Base-by-base conservation (phyloP, 2,797 vertebrate genomes). In the Spondyliosoma cantharus region DNA sequence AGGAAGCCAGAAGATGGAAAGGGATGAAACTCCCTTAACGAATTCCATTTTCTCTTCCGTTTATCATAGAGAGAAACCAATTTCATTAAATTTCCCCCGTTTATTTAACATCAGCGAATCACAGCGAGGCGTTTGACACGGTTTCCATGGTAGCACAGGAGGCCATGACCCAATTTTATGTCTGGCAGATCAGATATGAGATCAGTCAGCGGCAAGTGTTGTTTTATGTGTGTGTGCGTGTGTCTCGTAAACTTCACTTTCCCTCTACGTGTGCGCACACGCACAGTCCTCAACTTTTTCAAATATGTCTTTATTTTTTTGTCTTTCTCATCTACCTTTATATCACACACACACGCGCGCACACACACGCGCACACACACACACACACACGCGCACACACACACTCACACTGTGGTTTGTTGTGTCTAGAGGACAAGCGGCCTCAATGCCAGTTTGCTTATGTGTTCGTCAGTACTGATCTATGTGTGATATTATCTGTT, bases 111-210 rank as follows among this genome's bases (percentile, higher is more conserved):
- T 83, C 68, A 53, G 54, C 74, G 3, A 89, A 88, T 90, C 82
- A 88, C 78, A 77, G 82, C 54, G 19, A 74, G 17, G 74, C 71
- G 67, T 89, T 93, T 89, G 69, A 86, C 86, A 86, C 0, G 53
- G 88, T 93, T 94, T 82, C 89, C 82, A 86, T 88, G 79, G 90
- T 56, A 89, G 87, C 90, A 45, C 81, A 76, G 66, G 87, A 84
- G 83, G 86, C 86, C 85, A 25, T 88, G 89, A 90, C 90, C 92
- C 86, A 90, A 82, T 91, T 92, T 87, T 53, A 61, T 80, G 63
- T 90, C 81, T 82, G 74, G 19, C 62, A 82, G 71, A 91, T 90
- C 88, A 90, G 79, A 87, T 86, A 85, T 84, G 54, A 85, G 75
- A 85, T 73, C 27, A 42, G 72, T 78, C 42, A 24, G 58, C 57